phyloP scores from a whole-genome alignment of 2,797 vertebrate genomes.

The Prionace glauca region DNA sequence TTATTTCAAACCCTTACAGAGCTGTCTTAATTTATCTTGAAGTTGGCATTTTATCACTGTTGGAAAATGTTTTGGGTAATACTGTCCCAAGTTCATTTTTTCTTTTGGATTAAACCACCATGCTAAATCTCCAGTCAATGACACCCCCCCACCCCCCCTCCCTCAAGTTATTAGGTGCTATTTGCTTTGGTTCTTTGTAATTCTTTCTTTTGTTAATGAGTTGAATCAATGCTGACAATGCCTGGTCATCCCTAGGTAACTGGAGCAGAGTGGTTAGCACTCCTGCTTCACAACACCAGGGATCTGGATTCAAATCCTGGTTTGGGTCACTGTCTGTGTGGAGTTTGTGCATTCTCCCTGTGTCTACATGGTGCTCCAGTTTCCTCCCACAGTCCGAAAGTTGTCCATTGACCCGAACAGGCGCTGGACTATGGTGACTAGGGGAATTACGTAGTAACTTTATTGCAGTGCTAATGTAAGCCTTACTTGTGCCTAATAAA shows the following conservation, averaged over 20 bases:
- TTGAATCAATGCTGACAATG: background rate
- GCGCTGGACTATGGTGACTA: too few relatives aligned
- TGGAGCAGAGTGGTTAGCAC: too few relatives aligned
- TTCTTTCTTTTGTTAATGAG: background rate
- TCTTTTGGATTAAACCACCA: background rate
- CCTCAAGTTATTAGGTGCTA: background rate
- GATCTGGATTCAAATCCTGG: too few relatives aligned
- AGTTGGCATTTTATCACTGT: background rate
- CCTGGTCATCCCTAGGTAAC: background rate
- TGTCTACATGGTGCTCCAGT: too few relatives aligned
- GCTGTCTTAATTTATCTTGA: background rate
- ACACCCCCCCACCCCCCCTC: background rate
- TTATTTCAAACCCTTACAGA: background rate
- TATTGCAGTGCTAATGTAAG: too few relatives aligned
- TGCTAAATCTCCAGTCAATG: background rate
- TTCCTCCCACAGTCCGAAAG: too few relatives aligned
- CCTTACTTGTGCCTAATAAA: too few relatives aligned
- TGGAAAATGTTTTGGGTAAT: background rate
- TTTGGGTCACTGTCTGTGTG: too few relatives aligned
- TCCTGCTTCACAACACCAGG: too few relatives aligned
- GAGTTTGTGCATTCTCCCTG: too few relatives aligned
- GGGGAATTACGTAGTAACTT: too few relatives aligned
- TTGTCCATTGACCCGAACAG: too few relatives aligned
- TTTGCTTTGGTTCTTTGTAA: background rate
- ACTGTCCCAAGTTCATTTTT: background rate